Conservation (phyloP, 2,113 vertebrate genomes). For the Xerus inauris region DNA sequence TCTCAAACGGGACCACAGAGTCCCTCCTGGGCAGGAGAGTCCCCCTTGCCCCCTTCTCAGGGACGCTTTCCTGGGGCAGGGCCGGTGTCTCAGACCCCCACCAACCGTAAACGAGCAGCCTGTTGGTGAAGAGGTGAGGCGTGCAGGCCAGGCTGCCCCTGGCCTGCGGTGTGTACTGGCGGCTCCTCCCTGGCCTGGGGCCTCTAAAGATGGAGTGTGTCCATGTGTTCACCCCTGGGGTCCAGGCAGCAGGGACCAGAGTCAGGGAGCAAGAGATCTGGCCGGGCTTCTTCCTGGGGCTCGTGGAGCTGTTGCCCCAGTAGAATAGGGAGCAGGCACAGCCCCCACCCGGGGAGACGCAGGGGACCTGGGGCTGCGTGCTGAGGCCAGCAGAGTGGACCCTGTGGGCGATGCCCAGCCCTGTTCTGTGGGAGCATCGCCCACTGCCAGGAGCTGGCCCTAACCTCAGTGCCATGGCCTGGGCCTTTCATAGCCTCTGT, state of each 20-base stretch:
- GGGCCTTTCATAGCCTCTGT: neutral
- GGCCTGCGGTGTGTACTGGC: neutral
- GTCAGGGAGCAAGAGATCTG: neutral
- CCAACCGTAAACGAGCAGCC: neutral
- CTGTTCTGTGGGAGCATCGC: neutral
- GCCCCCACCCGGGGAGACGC: neutral
- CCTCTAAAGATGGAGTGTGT: neutral
- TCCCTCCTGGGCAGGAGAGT: neutral
- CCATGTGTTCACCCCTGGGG: neutral
- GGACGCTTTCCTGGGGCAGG: neutral
- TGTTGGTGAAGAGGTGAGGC: neutral
- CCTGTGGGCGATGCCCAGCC: neutral
- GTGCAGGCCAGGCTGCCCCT: neutral
- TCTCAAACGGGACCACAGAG: neutral
- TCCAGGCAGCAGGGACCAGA: neutral
- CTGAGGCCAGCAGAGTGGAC: neutral
- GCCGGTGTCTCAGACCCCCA: neutral
- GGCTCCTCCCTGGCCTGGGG: neutral
- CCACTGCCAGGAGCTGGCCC: neutral
- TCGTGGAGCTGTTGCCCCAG: too few species aligned
- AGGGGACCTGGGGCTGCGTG: neutral
- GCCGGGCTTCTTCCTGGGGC: fast-evolving
- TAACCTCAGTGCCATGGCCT: neutral
- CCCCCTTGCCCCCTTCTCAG: neutral
- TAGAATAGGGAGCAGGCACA: neutral